Conservation (phyloP, 92 coral and sea anemone species). For the Phenganax subtilis region DNA sequence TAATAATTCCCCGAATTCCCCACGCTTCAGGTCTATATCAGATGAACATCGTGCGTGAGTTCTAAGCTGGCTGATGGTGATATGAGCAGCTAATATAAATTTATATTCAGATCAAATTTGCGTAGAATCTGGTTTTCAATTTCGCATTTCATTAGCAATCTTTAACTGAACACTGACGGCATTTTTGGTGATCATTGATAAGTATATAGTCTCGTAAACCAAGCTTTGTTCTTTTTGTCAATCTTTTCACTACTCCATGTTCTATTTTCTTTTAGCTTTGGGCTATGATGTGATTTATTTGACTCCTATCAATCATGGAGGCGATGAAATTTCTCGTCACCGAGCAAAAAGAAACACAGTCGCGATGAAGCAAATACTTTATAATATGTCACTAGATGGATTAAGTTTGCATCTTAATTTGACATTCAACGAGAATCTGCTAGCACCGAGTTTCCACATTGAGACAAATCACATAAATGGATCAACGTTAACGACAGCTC, state of each 20-base stretch:
- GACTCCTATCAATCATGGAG: constrained; percentile 12
- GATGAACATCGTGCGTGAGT: too few relatives aligned
- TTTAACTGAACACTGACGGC: too few relatives aligned
- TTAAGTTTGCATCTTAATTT: constrained; percentile 58
- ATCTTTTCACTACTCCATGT: neutral
- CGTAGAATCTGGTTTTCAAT: too few relatives aligned
- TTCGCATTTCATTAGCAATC: too few relatives aligned
- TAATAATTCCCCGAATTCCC: too few relatives aligned
- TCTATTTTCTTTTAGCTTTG: neutral
- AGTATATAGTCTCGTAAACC: too few relatives aligned
- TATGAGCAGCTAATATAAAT: too few relatives aligned
- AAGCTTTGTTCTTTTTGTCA: neutral
- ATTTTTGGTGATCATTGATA: too few relatives aligned
- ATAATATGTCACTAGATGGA: constrained; percentile 55
- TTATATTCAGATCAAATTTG: too few relatives aligned
- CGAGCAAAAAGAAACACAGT: constrained; percentile 4
- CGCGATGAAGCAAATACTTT: constrained; percentile 35
- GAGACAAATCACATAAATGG: constrained; percentile 58
- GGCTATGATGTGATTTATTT: constrained; percentile 25
- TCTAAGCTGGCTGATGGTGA: too few relatives aligned
- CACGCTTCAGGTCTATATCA: too few relatives aligned
- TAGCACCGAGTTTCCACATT: constrained; percentile 57
- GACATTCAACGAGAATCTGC: constrained; percentile 41
- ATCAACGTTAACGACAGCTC: constrained; percentile 28
- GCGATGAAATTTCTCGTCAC: constrained; percentile 8